Evolutionary conservation across 1,140 invertebrate species (phyloP), one percentile per base, ranked within the genome.

Genomic region (Heliconius himera): DNA sequence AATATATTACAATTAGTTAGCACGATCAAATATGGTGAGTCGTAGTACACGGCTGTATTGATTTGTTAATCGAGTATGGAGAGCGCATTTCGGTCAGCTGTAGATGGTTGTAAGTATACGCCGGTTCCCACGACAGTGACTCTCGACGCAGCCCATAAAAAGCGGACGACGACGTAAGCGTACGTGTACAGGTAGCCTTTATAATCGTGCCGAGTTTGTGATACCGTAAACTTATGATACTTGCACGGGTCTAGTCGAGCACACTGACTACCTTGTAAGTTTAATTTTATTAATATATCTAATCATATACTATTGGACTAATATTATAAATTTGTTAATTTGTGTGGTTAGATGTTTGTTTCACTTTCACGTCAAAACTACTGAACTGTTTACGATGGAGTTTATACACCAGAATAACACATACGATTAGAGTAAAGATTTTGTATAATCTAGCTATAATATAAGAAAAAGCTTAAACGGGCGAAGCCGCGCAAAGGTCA

Each of bases 11-110:
- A 84, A 89, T 88, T 87, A 84, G 87, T 88, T 85, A 82, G 83
- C 83, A 77, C 81, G 88, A 87, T 90, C 89, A 89, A 89, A 91
- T 91, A 91, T 90, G 86, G 90, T 88, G 72, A 82, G 85, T 85
- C 83, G 88, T 89, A 89, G 85, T 90, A 89, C 84, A 89, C 84
- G 75, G 13, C 73, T 77, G 88, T 94, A 94, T 95, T 92, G 94
- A 94, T 95, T 95, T 94, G 94, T 94, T 94, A 94, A 94, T 95
- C 92, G 91, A 89, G 92, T 94, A 95, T 93, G 91, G 94, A 91
- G 93, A 93, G 88, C 93, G 92, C 93, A 95, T 94, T 94, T 95
- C 89, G 92, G 91, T 91, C 92, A 94, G 92, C 92, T 94, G 93
- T 90, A 88, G 90, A 87, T 86, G 88, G 80, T 80, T 79, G 86